These are phyloP conservation scores for Hyalella azteca DNA, from an alignment of 2,888 invertebrate species.

Conservation along the genomic window DNA sequence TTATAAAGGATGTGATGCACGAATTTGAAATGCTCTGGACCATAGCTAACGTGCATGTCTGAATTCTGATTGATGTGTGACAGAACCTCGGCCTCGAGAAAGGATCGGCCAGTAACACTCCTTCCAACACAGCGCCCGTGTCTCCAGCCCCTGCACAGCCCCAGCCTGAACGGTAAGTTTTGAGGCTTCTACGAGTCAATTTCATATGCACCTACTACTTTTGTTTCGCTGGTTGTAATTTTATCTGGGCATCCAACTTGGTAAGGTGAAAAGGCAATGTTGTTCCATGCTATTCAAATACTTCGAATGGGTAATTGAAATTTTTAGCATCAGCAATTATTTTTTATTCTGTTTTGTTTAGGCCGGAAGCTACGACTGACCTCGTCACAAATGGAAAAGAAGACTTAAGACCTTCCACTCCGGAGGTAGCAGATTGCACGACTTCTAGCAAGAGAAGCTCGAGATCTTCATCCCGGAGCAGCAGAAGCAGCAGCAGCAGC, in stretches of 20 bases:
- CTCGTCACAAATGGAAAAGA: neutral
- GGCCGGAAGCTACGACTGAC: neutral
- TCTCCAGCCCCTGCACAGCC: neutral
- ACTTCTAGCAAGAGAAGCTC: slow-evolving; percentile 35
- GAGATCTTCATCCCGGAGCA: slow-evolving; percentile 41
- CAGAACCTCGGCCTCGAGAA: slow-evolving; percentile 56
- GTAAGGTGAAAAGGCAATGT: no score
- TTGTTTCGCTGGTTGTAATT: no score
- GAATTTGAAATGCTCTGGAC: no score
- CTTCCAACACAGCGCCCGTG: neutral
- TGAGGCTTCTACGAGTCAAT: no score
- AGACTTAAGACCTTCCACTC: neutral
- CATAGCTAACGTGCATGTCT: neutral
- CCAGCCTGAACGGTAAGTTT: neutral
- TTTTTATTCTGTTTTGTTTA: no score
- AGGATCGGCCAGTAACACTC: slow-evolving; percentile 48
- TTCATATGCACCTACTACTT: no score
- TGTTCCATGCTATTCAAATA: no score
- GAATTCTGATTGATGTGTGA: neutral
- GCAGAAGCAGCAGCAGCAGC: slow-evolving; percentile 38
- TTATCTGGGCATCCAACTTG: no score
- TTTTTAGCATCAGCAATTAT: no score
- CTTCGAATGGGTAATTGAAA: no score
- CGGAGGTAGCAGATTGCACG: neutral
- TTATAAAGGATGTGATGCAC: no score